phyloP scores from a whole-genome alignment of 2,888 invertebrate genomes.

The Epirrita christyi region DNA sequence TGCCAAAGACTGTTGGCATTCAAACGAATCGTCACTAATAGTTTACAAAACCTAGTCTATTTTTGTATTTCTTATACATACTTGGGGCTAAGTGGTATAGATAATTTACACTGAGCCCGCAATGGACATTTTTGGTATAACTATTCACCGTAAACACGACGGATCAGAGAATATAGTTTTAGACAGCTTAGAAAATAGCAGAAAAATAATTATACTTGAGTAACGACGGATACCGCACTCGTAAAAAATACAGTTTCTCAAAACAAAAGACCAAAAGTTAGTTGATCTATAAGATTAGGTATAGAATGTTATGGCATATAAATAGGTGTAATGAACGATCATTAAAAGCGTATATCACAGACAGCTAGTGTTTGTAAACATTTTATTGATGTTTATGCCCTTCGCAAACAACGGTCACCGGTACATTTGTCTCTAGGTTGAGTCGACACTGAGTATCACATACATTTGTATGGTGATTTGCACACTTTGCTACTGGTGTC shows the following conservation, averaged over 20 bases:
- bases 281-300: constrained; percentile 38
- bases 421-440: no score
- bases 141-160: constrained; percentile 36
- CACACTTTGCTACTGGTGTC: no score
- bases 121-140: constrained; percentile 40
- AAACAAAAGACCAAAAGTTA: constrained; percentile 5
- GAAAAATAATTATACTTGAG: constrained; percentile 5
- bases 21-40: constrained; percentile 36
- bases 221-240: constrained; percentile 13
- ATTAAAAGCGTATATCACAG: constrained; percentile 82
- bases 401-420: no score
- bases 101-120: constrained; percentile 39
- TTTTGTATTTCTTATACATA: constrained; percentile 39
- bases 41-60: constrained; percentile 41
- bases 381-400: constrained; percentile 28
- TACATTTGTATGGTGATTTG: no score
- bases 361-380: constrained; percentile 49
- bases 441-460: no score
- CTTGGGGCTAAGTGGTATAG: constrained; percentile 41
- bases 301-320: constrained; percentile 48
- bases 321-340: constrained; percentile 76
- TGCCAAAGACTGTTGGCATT: constrained; percentile 24
- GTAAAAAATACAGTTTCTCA: constrained; percentile 20
- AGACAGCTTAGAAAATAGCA: constrained; percentile 24
- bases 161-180: constrained; percentile 33